A percentile compares a stretch with the other conserved stretches of the same genome.
phyloP scores from a whole-genome alignment of 2,113 vertebrate species.

The Pseudorasbora parva region DNA sequence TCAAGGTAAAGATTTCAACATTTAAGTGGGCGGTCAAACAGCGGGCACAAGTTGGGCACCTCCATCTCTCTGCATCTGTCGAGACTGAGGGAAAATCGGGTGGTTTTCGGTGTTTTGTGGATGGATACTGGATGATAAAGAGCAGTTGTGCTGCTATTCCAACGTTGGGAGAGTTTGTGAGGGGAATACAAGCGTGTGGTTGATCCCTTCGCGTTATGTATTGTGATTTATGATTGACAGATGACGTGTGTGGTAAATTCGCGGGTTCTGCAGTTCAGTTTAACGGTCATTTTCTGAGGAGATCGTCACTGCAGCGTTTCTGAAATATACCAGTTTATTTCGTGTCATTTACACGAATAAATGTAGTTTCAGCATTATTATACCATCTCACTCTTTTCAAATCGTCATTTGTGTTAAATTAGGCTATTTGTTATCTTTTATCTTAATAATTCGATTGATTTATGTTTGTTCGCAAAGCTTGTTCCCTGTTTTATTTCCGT shows the following conservation, averaged over 20 bases:
- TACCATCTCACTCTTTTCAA: neutral
- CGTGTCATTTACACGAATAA: neutral
- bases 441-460: neutral
- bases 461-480: neutral
- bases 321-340: neutral
- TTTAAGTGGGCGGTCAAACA: constrained; percentile 57
- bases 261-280: neutral
- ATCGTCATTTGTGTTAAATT: neutral
- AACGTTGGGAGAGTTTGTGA: constrained; percentile 67
- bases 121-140: constrained; percentile 44
- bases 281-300: neutral
- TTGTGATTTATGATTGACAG: neutral
- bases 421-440: neutral
- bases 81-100: neutral
- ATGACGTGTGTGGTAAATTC: neutral
- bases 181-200: constrained; percentile 11
- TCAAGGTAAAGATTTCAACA: constrained; percentile 68
- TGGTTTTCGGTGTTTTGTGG: neutral
- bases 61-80: neutral
- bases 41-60: constrained; percentile 69
- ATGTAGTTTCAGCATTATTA: neutral
- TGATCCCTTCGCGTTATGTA: neutral
- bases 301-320: neutral
- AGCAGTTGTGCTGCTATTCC: constrained; percentile 71
- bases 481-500: neutral